These are phyloP conservation scores for Eubucco bourcierii DNA, from an alignment of 2,113 vertebrate species.

Conservation along the genomic window DNA sequence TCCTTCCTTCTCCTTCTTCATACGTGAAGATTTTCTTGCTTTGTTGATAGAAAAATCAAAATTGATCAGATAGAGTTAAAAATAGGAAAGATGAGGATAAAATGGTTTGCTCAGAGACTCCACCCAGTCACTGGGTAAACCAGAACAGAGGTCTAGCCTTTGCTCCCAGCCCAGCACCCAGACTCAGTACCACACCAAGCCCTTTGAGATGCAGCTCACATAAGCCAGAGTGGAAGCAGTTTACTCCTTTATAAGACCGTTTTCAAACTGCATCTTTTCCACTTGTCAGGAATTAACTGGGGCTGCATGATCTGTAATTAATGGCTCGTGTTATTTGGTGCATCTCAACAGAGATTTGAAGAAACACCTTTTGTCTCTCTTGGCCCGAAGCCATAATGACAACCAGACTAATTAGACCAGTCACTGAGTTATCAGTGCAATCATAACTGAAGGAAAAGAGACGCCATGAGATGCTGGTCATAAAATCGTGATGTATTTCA, in stretches of 20 bases:
- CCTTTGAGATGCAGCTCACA: not conserved
- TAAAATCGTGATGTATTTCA: conserved; percentile 61
- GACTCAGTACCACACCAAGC: not conserved
- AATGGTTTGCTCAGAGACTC: not conserved
- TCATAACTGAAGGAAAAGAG: conserved; percentile 52
- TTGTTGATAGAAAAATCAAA: not conserved
- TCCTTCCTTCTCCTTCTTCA: not conserved
- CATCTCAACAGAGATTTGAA: not conserved
- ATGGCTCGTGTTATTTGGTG: not conserved
- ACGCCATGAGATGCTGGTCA: conserved; percentile 44
- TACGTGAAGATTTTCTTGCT: not conserved
- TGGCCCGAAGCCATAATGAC: conserved; percentile 42
- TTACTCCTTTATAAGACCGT: not conserved
- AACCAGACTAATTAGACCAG: conserved; percentile 44
- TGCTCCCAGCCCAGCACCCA: not conserved
- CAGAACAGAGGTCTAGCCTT: not conserved
- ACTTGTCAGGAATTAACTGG: conserved; percentile 15
- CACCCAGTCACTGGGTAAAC: rapidly evolving
- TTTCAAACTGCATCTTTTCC: not conserved
- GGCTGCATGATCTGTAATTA: conserved; percentile 21
- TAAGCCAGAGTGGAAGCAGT: not conserved
- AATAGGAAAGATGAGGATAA: not conserved
- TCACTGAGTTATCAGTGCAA: conserved; percentile 43
- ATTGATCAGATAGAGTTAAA: not conserved
- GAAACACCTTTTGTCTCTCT: conserved; percentile 15